Evolutionary conservation across 2,888 invertebrate genomes (phyloP).

Genomic region (Branchipolynoe longqiensis): DNA sequence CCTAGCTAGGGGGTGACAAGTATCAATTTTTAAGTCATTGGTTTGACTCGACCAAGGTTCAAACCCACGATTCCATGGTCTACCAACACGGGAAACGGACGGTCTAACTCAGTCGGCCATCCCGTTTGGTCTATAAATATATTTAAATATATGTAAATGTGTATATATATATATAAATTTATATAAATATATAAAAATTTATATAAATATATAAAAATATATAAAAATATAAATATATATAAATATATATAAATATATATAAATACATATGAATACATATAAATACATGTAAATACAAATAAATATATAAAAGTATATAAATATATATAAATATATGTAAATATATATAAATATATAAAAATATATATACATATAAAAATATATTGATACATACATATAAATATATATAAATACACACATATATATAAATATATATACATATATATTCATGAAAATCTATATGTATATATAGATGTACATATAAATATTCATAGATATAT

Average conservation of each 20-base stretch:
- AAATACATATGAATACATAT: too few species aligned
- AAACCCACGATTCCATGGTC: too few species aligned
- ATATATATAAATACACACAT: neutral
- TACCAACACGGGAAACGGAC: too few species aligned
- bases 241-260: constrained; percentile 19
- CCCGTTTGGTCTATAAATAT: too few species aligned
- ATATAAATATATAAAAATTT: constrained; percentile 9
- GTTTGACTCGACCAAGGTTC: too few species aligned
- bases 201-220: neutral
- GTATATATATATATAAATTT: neutral
- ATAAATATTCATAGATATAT: neutral
- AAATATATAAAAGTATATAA: neutral
- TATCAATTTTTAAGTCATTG: too few species aligned
- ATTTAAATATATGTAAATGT: too few species aligned
- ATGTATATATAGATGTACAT: neutral
- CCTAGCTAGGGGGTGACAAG: too few species aligned
- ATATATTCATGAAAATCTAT: neutral
- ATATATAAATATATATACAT: constrained; percentile 9
- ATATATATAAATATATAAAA: neutral
- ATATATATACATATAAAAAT: constrained; percentile 8
- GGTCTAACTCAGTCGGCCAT: too few species aligned
- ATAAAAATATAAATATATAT: constrained; percentile 27
- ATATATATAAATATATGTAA: neutral
- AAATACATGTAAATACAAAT: constrained; percentile 12
- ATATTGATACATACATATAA: neutral